These are phyloP conservation scores for Drosophila persimilis DNA, from an alignment of 1,140 invertebrate genomes.

Conservation along the genomic window DNA sequence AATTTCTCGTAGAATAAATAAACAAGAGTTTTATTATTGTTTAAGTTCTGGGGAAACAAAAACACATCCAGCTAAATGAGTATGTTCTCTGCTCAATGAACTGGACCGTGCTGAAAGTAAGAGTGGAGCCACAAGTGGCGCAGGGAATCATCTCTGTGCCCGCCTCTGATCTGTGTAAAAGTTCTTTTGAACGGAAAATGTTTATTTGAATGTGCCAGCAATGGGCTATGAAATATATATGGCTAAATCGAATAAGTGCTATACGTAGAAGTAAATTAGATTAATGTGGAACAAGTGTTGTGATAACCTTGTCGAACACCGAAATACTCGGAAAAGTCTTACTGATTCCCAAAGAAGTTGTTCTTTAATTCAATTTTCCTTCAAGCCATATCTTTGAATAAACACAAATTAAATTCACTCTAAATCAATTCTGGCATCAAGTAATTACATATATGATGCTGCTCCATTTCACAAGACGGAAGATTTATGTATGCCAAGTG, in stretches of 20 bases:
- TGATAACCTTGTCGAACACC: constrained; percentile 43
- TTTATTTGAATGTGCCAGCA: constrained; percentile 54
- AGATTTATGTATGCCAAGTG: constrained; percentile 43
- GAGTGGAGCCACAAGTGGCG: constrained; percentile 68
- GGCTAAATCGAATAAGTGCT: constrained; percentile 13
- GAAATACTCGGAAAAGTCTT: neutral
- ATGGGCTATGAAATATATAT: constrained; percentile 56
- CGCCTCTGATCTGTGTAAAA: constrained; percentile 22
- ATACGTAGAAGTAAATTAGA: constrained; percentile 46
- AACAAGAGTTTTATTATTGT: constrained; percentile 68
- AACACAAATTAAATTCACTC: constrained; percentile 47
- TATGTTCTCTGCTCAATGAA: constrained; percentile 40
- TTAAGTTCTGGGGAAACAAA: constrained; percentile 49
- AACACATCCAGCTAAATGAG: constrained; percentile 39
- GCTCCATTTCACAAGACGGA: constrained; percentile 16
- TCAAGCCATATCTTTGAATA: constrained; percentile 8
- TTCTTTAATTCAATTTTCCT: neutral
- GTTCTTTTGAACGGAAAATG: constrained; percentile 26
- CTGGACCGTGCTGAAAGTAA: constrained; percentile 22
- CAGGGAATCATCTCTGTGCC: constrained; percentile 11
- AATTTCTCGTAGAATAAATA: constrained; percentile 66
- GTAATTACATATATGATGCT: constrained; percentile 47
- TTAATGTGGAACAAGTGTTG: constrained; percentile 52
- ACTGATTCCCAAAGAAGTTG: neutral
- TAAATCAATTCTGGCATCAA: constrained; percentile 51